Conservation (phyloP, 2,113 vertebrate genomes). For the Rhinoderma darwinii region DNA sequence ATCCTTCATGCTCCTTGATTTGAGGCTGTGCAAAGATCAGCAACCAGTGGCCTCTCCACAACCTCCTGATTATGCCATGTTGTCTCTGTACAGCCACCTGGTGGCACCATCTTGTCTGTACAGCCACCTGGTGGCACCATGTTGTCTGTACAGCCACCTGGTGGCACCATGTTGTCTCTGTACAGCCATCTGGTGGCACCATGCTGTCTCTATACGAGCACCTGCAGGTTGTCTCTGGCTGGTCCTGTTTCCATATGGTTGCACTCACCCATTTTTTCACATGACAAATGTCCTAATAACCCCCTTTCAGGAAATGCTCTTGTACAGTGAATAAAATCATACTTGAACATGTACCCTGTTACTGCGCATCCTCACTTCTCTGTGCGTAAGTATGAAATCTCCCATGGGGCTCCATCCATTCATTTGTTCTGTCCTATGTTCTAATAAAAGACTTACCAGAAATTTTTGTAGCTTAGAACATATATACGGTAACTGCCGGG, state of each 20-base stretch:
- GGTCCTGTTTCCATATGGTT: background rate
- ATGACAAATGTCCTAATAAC: background rate
- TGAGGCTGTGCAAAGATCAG: no score
- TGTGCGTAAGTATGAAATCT: background rate
- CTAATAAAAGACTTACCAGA: constrained; percentile 55
- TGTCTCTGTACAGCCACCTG: no score
- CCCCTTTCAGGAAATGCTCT: background rate
- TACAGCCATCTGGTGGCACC: background rate
- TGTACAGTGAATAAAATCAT: background rate
- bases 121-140: no score
- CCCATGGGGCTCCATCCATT: background rate
- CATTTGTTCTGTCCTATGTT: constrained; percentile 14
- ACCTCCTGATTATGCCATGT: no score
- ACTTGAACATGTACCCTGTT: background rate
- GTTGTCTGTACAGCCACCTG: background rate
- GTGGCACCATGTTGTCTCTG: background rate
- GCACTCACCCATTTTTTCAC: no score
- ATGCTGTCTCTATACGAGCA: background rate
- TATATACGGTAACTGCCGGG: constrained; percentile 34
- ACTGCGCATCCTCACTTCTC: background rate
- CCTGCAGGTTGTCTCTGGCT: background rate
- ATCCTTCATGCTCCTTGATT: no score
- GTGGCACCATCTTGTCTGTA: no score
- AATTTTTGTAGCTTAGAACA: constrained; percentile 13
- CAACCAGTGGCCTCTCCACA: no score